Conservation (phyloP, 2,888 invertebrate species). For the Chaitophorus viminalis region DNA sequence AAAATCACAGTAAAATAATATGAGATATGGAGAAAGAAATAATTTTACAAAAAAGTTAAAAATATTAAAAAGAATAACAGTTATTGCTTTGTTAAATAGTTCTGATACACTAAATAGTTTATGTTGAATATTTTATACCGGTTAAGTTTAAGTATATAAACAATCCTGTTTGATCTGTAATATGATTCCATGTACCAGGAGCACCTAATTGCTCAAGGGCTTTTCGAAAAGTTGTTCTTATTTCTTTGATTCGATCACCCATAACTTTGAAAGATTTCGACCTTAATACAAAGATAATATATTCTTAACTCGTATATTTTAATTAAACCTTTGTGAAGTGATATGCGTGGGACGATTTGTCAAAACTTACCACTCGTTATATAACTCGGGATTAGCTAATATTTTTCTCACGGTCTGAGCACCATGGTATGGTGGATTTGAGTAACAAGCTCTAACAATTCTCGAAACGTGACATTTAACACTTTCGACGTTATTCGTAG, state of each 20-base stretch:
- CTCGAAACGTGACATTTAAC: conserved; percentile 89
- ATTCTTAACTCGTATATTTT: neutral
- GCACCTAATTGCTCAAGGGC: conserved; percentile 81
- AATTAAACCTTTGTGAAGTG: neutral
- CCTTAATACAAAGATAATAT: conserved; percentile 70
- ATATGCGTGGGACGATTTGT: neutral
- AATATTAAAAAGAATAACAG: too few species aligned
- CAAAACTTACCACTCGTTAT: conserved; percentile 79
- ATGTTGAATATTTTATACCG: conserved; percentile 69
- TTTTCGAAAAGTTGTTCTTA: conserved; percentile 82
- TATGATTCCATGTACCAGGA: conserved; percentile 96
- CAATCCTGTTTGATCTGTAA: conserved; percentile 95
- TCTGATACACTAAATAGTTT: too few species aligned
- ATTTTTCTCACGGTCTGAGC: conserved; percentile 88
- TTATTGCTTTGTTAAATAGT: too few species aligned
- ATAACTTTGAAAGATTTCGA: conserved; percentile 83
- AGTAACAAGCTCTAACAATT: conserved; percentile 89
- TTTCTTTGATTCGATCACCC: conserved; percentile 87
- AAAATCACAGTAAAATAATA: too few species aligned
- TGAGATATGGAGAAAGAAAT: too few species aligned
- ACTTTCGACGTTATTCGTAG: conserved; percentile 72
- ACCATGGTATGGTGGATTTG: conserved; percentile 97
- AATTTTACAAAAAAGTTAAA: too few species aligned
- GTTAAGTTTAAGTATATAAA: conserved; percentile 92
- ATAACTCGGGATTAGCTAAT: conserved; percentile 78